A percentile compares a stretch with the other conserved stretches of the same genome.
Conservation (phyloP, 1,140 invertebrate genomes). For the Aradophagus sp. region DNA sequence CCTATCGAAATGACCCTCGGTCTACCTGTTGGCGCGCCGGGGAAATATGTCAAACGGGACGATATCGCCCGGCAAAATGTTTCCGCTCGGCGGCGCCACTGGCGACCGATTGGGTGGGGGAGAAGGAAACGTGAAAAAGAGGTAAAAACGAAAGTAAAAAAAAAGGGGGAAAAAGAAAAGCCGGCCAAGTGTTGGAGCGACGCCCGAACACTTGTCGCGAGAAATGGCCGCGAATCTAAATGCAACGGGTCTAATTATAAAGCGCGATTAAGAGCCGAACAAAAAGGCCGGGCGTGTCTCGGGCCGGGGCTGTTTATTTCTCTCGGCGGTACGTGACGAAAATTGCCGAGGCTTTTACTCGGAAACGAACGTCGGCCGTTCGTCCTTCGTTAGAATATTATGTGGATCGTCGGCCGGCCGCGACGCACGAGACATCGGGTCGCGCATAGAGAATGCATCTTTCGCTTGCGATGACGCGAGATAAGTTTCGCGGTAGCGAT, state of each 20-base stretch:
- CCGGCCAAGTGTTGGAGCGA: neutral
- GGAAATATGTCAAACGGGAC: conserved; percentile 48
- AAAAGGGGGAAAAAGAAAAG: too few species aligned
- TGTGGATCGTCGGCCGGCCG: conserved; percentile 37
- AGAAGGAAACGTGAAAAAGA: too few species aligned
- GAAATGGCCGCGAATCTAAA: neutral
- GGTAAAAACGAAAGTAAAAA: too few species aligned
- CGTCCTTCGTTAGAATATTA: conserved; percentile 47
- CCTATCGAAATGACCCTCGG: conserved; percentile 51
- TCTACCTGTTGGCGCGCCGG: conserved; percentile 52
- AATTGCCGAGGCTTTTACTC: conserved; percentile 42
- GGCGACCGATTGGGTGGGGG: too few species aligned
- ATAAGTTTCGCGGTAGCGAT: conserved; percentile 39
- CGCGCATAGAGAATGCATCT: conserved; percentile 50
- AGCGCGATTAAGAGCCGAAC: conserved; percentile 13
- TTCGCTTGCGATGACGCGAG: conserved; percentile 28
- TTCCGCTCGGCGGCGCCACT: too few species aligned
- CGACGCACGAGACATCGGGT: conserved; percentile 42
- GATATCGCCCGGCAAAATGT: conserved; percentile 23
- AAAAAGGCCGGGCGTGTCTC: conserved; percentile 23
- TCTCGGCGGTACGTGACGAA: conserved; percentile 50
- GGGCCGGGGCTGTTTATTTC: conserved; percentile 29
- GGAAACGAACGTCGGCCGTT: conserved; percentile 39
- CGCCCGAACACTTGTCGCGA: conserved; percentile 3
- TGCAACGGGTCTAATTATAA: conserved; percentile 28